Evolutionary conservation across 2,113 vertebrate genomes (phyloP), one percentile per base, ranked within the genome.

Genomic region (Climacteris rufus): DNA sequence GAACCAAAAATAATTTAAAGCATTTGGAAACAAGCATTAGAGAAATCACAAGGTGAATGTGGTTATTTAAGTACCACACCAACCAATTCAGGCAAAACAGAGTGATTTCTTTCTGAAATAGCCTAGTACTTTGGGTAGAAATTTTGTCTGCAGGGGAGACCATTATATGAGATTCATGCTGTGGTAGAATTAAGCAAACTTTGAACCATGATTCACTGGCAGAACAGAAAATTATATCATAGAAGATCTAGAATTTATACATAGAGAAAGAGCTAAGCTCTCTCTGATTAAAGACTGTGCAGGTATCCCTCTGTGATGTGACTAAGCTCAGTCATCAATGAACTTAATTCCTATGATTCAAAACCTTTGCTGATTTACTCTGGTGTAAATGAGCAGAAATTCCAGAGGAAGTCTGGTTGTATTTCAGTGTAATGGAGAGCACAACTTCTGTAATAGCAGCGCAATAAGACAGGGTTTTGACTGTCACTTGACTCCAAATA

Each of bases 151-250:
- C 72, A 3, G 90, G 92, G 65, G 83, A 92, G 45, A 54, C 83
- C 61, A 92, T 97, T 93, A 92, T 57, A 61, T 64, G 88, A 89
- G 65, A 75, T 56, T 47, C 92, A 76, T 72, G 88, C 88, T 92
- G 92, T 63, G 88, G 76, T 60, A 84, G 90, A 95, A 95, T 92
- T 95, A 92, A 89, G 49, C 83, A 93, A 93, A 90, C 72, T 89
- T 96, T 64, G 89, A 92, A 64, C 69, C 1, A 0, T 59, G 53
- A 90, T 92, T 93, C 93, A 92, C 56, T 72, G 83, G 12, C 23
- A 78, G 76, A 96, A 92, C 44, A 79, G 76, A 92, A 96, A 92
- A 94, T 65, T 89, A 14, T 93, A 83, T 88, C 64, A 52, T 65
- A 64, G 87, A 59, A 74, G 64, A 83, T 82, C 31, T 84, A 40